Percentiles rank a stretch among this genome's conserved stretches.
Evolutionary conservation across 2,888 invertebrate genomes (phyloP).

Genomic region (Alloscopus bannaensis): DNA sequence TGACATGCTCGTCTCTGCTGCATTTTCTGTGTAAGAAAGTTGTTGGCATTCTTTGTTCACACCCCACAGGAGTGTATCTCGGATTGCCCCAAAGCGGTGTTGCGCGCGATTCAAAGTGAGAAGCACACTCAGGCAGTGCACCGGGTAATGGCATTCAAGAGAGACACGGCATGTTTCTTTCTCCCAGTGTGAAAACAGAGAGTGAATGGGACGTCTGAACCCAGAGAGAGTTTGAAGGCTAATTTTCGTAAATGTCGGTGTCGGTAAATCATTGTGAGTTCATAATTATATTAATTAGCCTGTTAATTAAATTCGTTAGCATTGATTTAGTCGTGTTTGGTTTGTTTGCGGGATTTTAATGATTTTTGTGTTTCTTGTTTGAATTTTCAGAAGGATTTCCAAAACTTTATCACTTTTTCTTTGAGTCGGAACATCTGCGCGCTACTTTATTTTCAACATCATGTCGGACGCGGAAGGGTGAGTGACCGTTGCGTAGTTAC

Average conservation of each 20-base stretch:
- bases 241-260: slow-evolving; percentile 21
- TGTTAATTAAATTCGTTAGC: not conserved
- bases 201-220: slow-evolving; percentile 1
- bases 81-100: too few species aligned
- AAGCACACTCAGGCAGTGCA: not conserved
- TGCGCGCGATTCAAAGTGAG: not conserved
- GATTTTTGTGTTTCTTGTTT: slow-evolving; percentile 17
- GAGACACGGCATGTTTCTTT: not conserved
- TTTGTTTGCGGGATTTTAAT: not conserved
- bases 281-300: slow-evolving; percentile 9
- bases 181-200: not conserved
- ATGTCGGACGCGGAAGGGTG: slow-evolving; percentile 73
- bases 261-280: slow-evolving; percentile 69
- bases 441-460: slow-evolving; percentile 29
- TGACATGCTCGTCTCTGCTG: not conserved
- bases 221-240: not conserved
- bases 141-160: not conserved
- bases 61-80: too few species aligned
- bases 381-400: slow-evolving; percentile 71
- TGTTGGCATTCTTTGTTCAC: too few species aligned
- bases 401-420: slow-evolving; percentile 25
- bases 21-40: not conserved
- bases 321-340: not conserved
- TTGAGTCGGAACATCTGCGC: not conserved
- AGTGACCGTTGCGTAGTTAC: slow-evolving; percentile 39